phyloP scores from a whole-genome alignment of 2,113 vertebrate genomes.

The Macheiramphus alcinus region DNA sequence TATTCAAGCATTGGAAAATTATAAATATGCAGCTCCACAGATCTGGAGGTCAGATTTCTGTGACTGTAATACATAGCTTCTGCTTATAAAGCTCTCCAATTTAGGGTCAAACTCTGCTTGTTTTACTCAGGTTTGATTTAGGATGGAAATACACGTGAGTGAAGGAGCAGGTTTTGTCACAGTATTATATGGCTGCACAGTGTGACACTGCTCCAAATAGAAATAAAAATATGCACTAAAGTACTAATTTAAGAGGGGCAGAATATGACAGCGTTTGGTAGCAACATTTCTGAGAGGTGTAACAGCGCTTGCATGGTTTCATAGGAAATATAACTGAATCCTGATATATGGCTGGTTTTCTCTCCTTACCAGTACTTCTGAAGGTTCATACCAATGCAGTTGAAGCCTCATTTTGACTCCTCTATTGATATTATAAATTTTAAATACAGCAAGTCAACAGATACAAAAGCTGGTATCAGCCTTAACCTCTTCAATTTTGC shows the following conservation, averaged over 20 bases:
- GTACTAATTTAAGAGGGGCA: not conserved
- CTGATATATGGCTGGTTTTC: not conserved
- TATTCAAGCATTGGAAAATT: not conserved
- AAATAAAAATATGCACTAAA: not conserved
- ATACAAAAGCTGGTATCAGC: not conserved
- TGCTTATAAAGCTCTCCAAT: not conserved
- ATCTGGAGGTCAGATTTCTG: not conserved
- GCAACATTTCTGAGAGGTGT: not conserved
- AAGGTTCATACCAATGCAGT: not conserved
- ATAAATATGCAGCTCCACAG: slow-evolving; percentile 8
- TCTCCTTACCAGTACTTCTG: not conserved
- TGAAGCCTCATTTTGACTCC: not conserved
- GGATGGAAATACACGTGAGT: not conserved
- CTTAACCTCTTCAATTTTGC: not conserved
- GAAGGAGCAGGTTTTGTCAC: not conserved
- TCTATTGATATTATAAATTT: not conserved
- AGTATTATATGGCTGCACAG: not conserved
- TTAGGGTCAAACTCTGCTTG: not conserved
- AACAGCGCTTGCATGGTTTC: not conserved
- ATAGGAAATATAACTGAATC: not conserved
- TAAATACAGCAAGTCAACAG: not conserved
- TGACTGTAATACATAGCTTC: not conserved
- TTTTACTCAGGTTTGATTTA: not conserved
- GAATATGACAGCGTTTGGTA: not conserved
- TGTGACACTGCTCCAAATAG: not conserved